Evolutionary conservation across 1,140 invertebrate species (phyloP), one percentile per base, ranked within the genome.

Genomic region (Venturia canescens): DNA sequence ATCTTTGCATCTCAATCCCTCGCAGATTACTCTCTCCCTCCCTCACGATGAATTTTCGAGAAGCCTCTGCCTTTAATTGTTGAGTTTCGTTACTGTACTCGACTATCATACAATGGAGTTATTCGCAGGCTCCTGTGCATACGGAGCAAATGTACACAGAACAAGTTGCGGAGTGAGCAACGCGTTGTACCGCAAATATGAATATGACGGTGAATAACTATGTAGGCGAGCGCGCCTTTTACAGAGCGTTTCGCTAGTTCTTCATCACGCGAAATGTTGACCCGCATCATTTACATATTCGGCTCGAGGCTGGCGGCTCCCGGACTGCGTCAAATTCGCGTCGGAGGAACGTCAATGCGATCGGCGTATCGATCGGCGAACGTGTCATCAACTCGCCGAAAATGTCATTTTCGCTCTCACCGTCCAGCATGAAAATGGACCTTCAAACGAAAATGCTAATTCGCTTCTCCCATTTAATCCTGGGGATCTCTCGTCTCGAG

Each of bases 181-280:
- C 60, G 74, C 78, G 78, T 71, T 82, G 66, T 80, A 80, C 74
- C 79, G 75, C 82, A 79, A 80, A 78, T 4, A 63, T 15, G 3
- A 21, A 70, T 29, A 27, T 4, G 15, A 50, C 53, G 74, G 74
- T 27, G 31, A 38, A 83, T 83, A 80, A 83, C 80, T 83, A 83
- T 80, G 82, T 83, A 83, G 82, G 82, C 80, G 79, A 80, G 67
- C 80, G 79, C 66, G 70, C 38, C 3, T 76, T 60, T 38, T 9
- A 60, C 15, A 21, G 29, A 76, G 0, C 50, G 53, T 76, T 76
- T 76, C 74, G 71, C 18, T 5, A 21, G 29, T 48, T 74, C 53
- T 71, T 71, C 21, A 71, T 48, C 34, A 48, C 60, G 60, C 18
- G 6, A 63, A 0, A 63, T 26, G 9, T 63, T 2, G 60, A 63